A percentile compares a stretch with the other conserved stretches of the same genome.
Conservation (phyloP, 2,113 vertebrate genomes). For the Nycticorax nycticorax region DNA sequence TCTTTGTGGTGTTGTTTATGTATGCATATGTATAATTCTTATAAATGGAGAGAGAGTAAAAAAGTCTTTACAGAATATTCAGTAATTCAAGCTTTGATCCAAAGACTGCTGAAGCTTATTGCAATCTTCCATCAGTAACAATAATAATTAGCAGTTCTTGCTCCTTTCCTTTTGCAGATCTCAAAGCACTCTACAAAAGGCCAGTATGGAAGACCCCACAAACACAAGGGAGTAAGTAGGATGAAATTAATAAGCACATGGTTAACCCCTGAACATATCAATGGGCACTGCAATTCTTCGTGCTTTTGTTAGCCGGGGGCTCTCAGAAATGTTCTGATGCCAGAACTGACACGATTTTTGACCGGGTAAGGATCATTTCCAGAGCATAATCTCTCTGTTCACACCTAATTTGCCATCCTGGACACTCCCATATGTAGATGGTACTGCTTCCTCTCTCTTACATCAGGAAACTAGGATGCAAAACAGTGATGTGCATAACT, state of each 20-base stretch:
- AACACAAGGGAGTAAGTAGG: not conserved
- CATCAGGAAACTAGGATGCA: not conserved
- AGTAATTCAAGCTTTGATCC: not conserved
- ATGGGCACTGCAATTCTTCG: not conserved
- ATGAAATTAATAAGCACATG: not conserved
- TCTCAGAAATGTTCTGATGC: not conserved
- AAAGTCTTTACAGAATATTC: not conserved
- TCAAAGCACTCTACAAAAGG: not conserved
- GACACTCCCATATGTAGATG: not conserved
- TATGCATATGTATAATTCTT: not conserved
- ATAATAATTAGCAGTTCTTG: not conserved
- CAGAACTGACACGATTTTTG: not conserved
- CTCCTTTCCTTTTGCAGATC: not conserved
- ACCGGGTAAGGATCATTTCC: not conserved
- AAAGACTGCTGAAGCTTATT: not conserved
- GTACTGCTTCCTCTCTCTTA: not conserved
- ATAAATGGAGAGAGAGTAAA: not conserved
- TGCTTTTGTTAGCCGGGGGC: not conserved
- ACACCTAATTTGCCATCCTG: not conserved
- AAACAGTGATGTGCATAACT: not conserved
- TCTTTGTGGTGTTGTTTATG: not conserved
- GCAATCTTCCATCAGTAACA: not conserved
- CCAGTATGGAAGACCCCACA: not conserved
- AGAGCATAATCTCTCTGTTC: not conserved
- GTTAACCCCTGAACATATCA: not conserved